Evolutionary conservation across 2,113 vertebrate species (phyloP), one percentile per base, ranked within the genome.

Genomic region (Elanus axillaris): DNA sequence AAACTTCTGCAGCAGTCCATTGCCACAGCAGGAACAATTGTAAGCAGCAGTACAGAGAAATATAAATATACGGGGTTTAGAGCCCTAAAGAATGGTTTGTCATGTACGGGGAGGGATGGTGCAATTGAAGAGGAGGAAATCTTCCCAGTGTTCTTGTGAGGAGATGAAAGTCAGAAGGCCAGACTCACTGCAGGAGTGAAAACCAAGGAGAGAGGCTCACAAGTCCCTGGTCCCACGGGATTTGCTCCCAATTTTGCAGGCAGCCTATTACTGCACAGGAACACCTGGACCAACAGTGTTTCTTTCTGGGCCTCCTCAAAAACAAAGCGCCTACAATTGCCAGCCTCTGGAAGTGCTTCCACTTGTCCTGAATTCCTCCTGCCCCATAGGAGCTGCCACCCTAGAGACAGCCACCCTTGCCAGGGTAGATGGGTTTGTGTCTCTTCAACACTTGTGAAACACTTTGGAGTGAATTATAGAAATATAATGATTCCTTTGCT

Each of bases 61-160:
- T 31, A 83, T 1, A 42, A 67, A 50, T 42, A 56, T 2, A 25
- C 0, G 7, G 17, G 3, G 6, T 91, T 62, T 90, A 53, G 36
- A 77, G 36, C 34, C 43, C 3, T 7, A 21, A 50, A 32, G 45
- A 56, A 21, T 59, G 16, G 34, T 25, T 69, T 73, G n/a, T 56
- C 52, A 22, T 48, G 4, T 52, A 23, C 1, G 2, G 20, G 11
- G 42, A 86, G 31, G 40, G 36, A n/a, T 1, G 5, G 26, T 36
- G 12, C 31, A 66, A 9, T 6, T n/a, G 45, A 89, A 58, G n/a
- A 40, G 0, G 0, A 5, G 21, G 36, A 66, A 68, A 38, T 80
- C 27, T 76, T 80, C 43, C 34, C 10, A 36, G 2, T 40, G 22
- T 21, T 67, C 42, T 84, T 62, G 43, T 0, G 2, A 20, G 15